phyloP scores from a whole-genome alignment of 2,888 invertebrate genomes.

The Drosophila meridionalis region DNA sequence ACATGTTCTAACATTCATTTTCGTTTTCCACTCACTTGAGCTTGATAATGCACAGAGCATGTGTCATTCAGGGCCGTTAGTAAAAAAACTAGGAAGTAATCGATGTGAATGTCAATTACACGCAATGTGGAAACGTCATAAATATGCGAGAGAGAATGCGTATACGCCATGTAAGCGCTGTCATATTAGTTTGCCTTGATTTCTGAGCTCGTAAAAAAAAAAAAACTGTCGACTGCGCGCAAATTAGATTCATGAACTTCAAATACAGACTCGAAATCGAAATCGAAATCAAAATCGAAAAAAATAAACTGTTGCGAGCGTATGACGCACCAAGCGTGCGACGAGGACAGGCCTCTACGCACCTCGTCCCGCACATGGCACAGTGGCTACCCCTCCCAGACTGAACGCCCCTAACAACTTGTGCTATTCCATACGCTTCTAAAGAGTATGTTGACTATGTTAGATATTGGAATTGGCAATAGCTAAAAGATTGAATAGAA shows the following conservation, averaged over 20 bases:
- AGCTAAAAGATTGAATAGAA: background rate
- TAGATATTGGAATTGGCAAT: background rate
- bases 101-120: constrained; percentile 73
- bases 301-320: constrained; percentile 55
- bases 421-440: constrained; percentile 11
- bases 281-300: constrained; percentile 35
- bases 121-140: constrained; percentile 50
- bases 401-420: constrained; percentile 25
- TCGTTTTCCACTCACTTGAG: constrained; percentile 12
- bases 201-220: constrained; percentile 30
- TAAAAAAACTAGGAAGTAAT: constrained; percentile 67
- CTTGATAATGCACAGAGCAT: background rate
- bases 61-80: constrained; percentile 39
- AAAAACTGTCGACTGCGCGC: constrained; percentile 45
- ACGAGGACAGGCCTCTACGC: constrained; percentile 49
- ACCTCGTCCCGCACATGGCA: constrained; percentile 2
- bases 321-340: constrained; percentile 66
- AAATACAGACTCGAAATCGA: constrained; percentile 43
- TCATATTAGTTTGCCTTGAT: constrained; percentile 53
- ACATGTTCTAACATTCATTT: background rate
- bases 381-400: constrained; percentile 21
- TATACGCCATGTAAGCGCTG: constrained; percentile 69
- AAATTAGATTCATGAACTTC: constrained; percentile 71
- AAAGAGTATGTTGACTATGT: background rate
- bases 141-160: constrained; percentile 57